Base-by-base conservation (phyloP, 2,113 vertebrate genomes). In the Dipodomys stephensi region DNA sequence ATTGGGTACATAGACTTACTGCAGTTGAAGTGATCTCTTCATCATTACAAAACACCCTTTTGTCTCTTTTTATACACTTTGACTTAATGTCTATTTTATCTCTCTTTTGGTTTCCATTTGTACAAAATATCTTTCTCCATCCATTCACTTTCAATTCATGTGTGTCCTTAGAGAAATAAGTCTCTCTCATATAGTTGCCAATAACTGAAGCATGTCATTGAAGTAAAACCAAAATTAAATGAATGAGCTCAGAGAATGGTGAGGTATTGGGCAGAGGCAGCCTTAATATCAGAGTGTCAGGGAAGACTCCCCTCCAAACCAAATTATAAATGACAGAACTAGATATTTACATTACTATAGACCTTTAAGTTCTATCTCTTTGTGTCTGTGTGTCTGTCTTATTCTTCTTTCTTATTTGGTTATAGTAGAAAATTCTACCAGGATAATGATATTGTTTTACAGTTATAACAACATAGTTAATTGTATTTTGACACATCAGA, bases 381-480 rank as follows among this genome's bases (percentile, higher is more conserved):
- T 73, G 15, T 64, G 2, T 79, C 20, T 78, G 77, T 87, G 25
- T 93, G 30, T 76, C 77, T 87, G 83, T 30, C 13, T 11, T 62
- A 19, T 62, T 62, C 60, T 22, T 62, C 12, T 79, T 78, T 73
- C 11, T 90, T 68, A 2, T 64, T 87, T 90, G 57, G 60, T 85
- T 86, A 76, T 67, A 71, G 30, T 39, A 92, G 67, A 81, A 83
- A 82, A 78, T 39, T 94, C 77, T 88, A 19, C 67, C 68, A 46
- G 32, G 22, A 64, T 84, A 90, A 90, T 88, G 71, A 74, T 72
- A 94, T 39, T 39, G 39, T 39, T 39, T 39, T 39, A 39, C 39
- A 62, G 20, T 68, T 74, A 32, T 20, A 81, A 22, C 79, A 86
- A 85, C 62, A 49, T 93, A 95, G 78, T 83, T 78, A 89, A 91